phyloP scores from a whole-genome alignment of 2,797 vertebrate genomes.

The Dryobates pubescens region DNA sequence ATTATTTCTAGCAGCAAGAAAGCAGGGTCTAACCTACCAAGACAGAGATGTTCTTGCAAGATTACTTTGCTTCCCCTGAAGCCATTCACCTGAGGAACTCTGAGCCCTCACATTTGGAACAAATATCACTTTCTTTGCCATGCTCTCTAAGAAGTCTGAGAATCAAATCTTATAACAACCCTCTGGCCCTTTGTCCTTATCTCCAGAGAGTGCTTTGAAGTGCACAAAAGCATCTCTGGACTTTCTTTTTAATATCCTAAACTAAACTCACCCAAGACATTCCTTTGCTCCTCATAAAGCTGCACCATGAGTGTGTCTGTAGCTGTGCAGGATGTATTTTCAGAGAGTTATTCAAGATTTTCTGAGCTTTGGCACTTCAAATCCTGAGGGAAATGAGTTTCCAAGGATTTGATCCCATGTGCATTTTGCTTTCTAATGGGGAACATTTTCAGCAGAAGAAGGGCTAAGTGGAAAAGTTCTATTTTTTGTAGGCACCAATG shows the following conservation, averaged over 20 bases:
- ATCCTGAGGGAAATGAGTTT: slow-evolving; percentile 62
- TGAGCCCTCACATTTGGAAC: slow-evolving; percentile 57
- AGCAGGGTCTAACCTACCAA: neutral
- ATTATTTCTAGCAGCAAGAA: neutral
- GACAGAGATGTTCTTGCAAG: neutral
- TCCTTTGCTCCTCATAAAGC: slow-evolving; percentile 40
- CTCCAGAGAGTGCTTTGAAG: slow-evolving; percentile 56
- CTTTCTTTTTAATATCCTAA: slow-evolving; percentile 70
- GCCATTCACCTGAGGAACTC: slow-evolving; percentile 53
- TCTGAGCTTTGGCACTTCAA: slow-evolving; percentile 51
- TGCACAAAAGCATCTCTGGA: slow-evolving; percentile 55
- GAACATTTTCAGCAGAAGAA: neutral
- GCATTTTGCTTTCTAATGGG: neutral
- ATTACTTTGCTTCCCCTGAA: slow-evolving; percentile 32
- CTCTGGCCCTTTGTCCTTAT: slow-evolving; percentile 47
- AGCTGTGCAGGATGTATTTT: slow-evolving; percentile 25
- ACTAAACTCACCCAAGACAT: slow-evolving; percentile 44
- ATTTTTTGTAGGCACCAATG: neutral
- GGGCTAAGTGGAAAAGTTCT: neutral
- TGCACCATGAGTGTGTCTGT: neutral
- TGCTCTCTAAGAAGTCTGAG: neutral
- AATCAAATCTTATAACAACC: slow-evolving; percentile 18
- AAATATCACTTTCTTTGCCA: slow-evolving; percentile 20
- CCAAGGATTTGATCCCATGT: slow-evolving; percentile 50
- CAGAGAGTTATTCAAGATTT: slow-evolving; percentile 43